These are phyloP conservation scores for Rhinogobius similis DNA, from an alignment of 2,113 vertebrate genomes.

Conservation along the genomic window DNA sequence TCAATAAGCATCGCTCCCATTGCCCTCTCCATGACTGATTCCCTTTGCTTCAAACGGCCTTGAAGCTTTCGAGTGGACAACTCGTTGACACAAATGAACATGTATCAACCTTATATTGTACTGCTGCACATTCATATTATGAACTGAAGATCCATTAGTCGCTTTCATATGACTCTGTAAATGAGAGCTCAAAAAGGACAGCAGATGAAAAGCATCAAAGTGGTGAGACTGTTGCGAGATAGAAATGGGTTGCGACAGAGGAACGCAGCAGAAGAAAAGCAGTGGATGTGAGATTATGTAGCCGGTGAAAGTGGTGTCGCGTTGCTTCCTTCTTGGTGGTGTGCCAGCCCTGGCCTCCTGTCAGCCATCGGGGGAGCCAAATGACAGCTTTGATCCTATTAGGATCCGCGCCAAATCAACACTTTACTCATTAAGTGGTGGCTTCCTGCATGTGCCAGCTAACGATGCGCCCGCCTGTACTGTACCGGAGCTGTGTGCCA, in stretches of 20 bases:
- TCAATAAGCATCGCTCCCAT: constrained; percentile 63
- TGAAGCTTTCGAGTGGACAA: constrained; percentile 47
- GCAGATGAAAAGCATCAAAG: constrained; percentile 29
- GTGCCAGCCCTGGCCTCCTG: constrained; percentile 76
- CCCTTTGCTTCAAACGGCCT: constrained; percentile 53
- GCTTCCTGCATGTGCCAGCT: constrained; percentile 65
- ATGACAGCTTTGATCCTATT: constrained; percentile 83
- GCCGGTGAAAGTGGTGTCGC: constrained; percentile 57
- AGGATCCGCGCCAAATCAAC: constrained; percentile 81
- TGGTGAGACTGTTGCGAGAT: neutral
- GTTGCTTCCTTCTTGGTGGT: constrained; percentile 71
- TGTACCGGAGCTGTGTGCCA: constrained; percentile 54
- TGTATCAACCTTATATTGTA: constrained; percentile 21
- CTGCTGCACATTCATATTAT: constrained; percentile 32
- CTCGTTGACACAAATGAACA: constrained; percentile 47
- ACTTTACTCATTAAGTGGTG: constrained; percentile 79
- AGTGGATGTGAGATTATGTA: constrained; percentile 40
- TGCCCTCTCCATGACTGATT: constrained; percentile 58
- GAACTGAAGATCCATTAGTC: constrained; percentile 41
- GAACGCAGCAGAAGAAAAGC: constrained; percentile 31
- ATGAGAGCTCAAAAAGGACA: constrained; percentile 1
- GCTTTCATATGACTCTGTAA: constrained; percentile 35
- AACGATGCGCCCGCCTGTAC: constrained; percentile 60
- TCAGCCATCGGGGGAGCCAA: constrained; percentile 78
- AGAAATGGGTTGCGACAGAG: constrained; percentile 7